These are phyloP conservation scores for Muschampia plurimacula DNA, from an alignment of 2,888 invertebrate genomes.

Conservation along the genomic window DNA sequence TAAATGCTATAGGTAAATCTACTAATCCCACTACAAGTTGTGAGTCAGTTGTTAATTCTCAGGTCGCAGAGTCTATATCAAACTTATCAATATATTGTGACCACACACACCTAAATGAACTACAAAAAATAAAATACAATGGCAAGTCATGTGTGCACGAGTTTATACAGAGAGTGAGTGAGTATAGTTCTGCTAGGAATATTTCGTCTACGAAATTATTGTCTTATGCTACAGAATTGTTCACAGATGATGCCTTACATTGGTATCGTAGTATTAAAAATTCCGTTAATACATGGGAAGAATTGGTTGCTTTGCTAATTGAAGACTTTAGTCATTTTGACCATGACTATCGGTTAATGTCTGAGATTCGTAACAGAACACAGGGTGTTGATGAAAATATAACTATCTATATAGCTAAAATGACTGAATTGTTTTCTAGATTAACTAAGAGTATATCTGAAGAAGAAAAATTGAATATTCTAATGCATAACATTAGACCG, in stretches of 20 bases:
- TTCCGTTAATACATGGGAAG: neutral
- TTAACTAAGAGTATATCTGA: conserved; percentile 34
- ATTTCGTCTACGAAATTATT: neutral
- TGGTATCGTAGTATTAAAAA: conserved; percentile 11
- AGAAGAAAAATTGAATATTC: conserved; percentile 41
- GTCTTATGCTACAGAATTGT: neutral
- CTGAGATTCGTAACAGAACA: conserved; percentile 24
- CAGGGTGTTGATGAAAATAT: conserved; percentile 20
- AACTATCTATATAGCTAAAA: conserved; percentile 18
- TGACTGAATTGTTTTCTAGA: conserved; percentile 43
- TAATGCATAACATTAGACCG: conserved; percentile 42
- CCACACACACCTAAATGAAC: neutral
- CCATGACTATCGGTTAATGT: conserved; percentile 8
- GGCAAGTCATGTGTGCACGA: neutral
- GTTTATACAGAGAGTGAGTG: neutral
- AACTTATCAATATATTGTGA: neutral
- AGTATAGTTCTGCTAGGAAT: neutral
- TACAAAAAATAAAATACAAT: neutral
- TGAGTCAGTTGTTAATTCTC: neutral
- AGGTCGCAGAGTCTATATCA: neutral
- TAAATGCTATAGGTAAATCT: neutral
- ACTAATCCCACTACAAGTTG: neutral
- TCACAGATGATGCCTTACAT: conserved; percentile 9
- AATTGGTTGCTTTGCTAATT: neutral
- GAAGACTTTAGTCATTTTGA: conserved; percentile 5